Evolutionary conservation across 2,888 invertebrate species (phyloP), one percentile per base, ranked within the genome.

Genomic region (Masnerella sp.): DNA sequence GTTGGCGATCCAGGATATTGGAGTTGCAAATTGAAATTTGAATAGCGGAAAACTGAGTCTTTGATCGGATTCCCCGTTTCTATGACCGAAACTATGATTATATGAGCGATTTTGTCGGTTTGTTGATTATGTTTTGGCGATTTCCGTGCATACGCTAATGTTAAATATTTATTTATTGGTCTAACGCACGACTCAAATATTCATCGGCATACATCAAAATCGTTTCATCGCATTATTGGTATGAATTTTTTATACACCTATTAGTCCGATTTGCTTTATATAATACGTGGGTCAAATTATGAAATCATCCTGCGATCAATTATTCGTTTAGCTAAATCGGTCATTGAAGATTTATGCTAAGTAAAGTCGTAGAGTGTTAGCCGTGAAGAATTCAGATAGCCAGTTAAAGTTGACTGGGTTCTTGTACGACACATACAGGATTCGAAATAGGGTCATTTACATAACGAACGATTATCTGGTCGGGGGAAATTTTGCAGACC

Each of bases 1-100:
- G 58, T 36, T 20, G 38, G 36, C 5, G 45, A 52, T 51, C 32
- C 59, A 12, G 68, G 45, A 68, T 51, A 58, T 58, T 34, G 42
- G 28, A 25, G 56, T 56, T 56, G 56, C 56, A 56, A 67, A 67
- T 67, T 51, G 58, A 32, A 58, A 67, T 67, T 58, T 67, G 45
- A 58, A 67, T 67, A 51, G 43, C 43, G 38, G 45, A 54, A 54
- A 45, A 58, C 43, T 58, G 28, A 51, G 49, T 58, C 49, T 67
- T 67, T 67, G 67, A 49, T 49, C 32, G 40, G 9, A 15, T 40
- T 22, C 25, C 42, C 11, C 12, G 45, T 12, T 36, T 43, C 47
- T 14, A 12, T 14, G 5, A 9, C 22, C 14, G 25, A 11, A 7
- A 11, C n/a, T 42, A 15, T 22, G 17, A 62, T 51, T 32, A 30